Conservation (phyloP, 2,888 invertebrate species). For the Pediacus dermestoides region DNA sequence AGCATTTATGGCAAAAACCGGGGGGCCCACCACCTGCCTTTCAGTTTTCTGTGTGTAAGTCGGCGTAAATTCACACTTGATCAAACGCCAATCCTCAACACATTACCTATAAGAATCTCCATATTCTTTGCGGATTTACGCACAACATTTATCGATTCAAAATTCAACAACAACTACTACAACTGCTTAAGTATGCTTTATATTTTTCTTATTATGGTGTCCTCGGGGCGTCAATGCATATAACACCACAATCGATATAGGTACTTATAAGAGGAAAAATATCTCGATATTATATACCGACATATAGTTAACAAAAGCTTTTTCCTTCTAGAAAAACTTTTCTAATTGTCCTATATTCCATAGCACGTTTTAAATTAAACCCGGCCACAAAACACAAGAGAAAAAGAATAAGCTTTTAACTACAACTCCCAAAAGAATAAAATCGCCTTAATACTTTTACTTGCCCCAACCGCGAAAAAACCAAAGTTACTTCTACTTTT, state of each 20-base stretch:
- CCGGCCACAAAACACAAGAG: too few relatives aligned
- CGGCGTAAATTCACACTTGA: slow-evolving; percentile 35
- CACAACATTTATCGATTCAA: slow-evolving; percentile 16
- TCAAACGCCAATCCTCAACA: slow-evolving; percentile 29
- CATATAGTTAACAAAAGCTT: too few relatives aligned
- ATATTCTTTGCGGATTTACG: slow-evolving; percentile 16
- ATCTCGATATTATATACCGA: too few relatives aligned
- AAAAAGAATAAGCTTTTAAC: slow-evolving; percentile 42
- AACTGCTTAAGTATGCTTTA: too few relatives aligned
- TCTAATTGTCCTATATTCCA: too few relatives aligned
- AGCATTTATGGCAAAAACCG: too few relatives aligned
- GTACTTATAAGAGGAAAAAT: too few relatives aligned
- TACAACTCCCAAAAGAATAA: slow-evolving; percentile 42
- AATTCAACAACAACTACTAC: too few relatives aligned
- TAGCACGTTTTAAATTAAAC: too few relatives aligned
- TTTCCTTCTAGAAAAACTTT: too few relatives aligned
- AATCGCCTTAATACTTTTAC: slow-evolving; percentile 41
- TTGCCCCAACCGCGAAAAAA: slow-evolving; percentile 1
- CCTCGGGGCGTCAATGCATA: slow-evolving; percentile 3
- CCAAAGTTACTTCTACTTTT: not conserved
- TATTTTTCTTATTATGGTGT: not conserved
- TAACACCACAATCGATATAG: not conserved
- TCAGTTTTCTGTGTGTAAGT: slow-evolving; percentile 28
- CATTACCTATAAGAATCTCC: slow-evolving; percentile 19
- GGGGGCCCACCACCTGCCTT: too few relatives aligned